Conservation (phyloP, 2,888 invertebrate genomes). For the Panzeria rudis region DNA sequence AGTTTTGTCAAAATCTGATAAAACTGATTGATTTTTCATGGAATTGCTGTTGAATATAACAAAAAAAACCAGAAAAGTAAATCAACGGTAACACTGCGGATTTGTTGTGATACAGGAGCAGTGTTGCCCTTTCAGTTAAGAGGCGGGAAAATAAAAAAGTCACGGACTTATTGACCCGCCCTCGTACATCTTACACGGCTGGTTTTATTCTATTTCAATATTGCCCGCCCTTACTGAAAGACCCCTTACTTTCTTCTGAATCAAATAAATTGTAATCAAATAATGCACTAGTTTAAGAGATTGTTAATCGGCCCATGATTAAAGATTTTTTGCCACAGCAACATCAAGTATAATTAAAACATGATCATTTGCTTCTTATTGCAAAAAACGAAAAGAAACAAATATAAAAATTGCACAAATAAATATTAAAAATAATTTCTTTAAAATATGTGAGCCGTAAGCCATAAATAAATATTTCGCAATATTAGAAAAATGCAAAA, state of each 20-base stretch:
- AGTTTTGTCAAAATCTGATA: too few species aligned
- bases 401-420: not conserved
- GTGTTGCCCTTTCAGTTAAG: too few species aligned
- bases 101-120: too few species aligned
- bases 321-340: not conserved
- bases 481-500: not conserved
- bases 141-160: too few species aligned
- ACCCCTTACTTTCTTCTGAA: not conserved
- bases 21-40: too few species aligned
- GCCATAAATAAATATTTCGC: not conserved
- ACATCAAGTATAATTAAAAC: not conserved
- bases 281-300: not conserved
- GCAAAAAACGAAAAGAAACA: not conserved
- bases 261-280: not conserved
- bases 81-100: too few species aligned
- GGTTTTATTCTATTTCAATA: too few species aligned
- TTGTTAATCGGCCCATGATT: not conserved
- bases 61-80: too few species aligned
- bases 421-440: not conserved
- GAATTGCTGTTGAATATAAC: too few species aligned
- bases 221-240: too few species aligned
- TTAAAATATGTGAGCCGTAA: not conserved
- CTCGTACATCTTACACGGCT: too few species aligned
- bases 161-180: too few species aligned
- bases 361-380: not conserved